Base-by-base conservation (phyloP, 1,140 invertebrate species). In the Teleopsis dalmanni region DNA sequence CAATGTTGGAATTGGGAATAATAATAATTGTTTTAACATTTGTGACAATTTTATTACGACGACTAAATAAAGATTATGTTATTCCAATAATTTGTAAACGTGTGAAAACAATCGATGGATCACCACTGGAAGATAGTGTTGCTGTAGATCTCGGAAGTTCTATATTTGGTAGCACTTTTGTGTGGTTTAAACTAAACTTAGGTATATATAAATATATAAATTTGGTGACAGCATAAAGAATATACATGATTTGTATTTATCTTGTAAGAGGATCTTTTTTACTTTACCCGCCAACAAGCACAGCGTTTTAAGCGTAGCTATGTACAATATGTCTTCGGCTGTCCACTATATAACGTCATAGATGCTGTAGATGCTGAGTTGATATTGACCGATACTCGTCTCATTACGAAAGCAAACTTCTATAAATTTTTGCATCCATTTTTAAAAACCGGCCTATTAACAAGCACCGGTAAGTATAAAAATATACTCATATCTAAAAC, bases 381-480 rank as follows among this genome's bases (percentile, higher is more conserved):
- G 2, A n/a, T 68, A 6, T n/a, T 68, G 1, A 68, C 58, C 10
- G 58, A 64, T 49, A 56, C 45, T 6, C 59, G 51, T 18, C 23
- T 65, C 3, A 58, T 66, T 19, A 56, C 55, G 3, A 70, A 70
- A 44, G 48, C 57, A 4, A 13, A 54, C 1, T 40, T 55, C 2
- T 75, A 75, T 35, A 55, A 74, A 7, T 80, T 82, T 54, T 57
- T 90, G 0, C 66, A 79, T 33, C 77, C 80, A 2, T 87, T 83
- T 75, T 66, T 88, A 3, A 73, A 75, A 10, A 77, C 75, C 2
- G 85, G 85, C n/a, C 62, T 87, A 3, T 59, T 87, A 0, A 82
- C 78, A 3, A 79, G 79, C 29, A 55, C 70, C 47, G 87, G 87
- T 54, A 40, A 40, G 35, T 40, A 18, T 8, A 3, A 16, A 8